Conservation (phyloP, 2,797 vertebrate species). For the Chiroxiphia lanceolata region DNA sequence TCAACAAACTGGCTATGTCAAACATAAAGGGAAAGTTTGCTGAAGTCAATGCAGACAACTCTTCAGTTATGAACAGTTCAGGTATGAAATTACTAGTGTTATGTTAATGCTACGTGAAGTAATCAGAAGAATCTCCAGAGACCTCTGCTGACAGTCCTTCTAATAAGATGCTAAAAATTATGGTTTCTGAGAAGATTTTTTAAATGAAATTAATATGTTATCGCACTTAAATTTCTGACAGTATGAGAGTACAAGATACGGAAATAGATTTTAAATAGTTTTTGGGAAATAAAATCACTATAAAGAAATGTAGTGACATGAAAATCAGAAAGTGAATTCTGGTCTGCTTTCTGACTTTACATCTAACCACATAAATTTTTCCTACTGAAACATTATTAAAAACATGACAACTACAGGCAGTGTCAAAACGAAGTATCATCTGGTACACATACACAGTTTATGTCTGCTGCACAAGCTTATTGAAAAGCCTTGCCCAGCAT, state of each 20-base stretch:
- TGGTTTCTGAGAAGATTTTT: background rate
- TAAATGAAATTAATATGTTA: background rate
- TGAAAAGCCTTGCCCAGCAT: background rate
- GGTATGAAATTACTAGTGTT: background rate
- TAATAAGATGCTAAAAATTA: background rate
- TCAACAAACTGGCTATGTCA: background rate
- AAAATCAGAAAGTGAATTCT: background rate
- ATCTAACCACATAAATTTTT: background rate
- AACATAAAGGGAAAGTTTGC: background rate
- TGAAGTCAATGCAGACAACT: background rate
- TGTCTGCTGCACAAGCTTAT: background rate
- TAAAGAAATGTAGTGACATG: background rate
- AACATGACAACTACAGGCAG: background rate
- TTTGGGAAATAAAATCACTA: background rate
- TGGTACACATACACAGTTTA: background rate
- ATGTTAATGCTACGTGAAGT: background rate
- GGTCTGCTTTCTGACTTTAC: background rate
- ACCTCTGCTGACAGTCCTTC: background rate
- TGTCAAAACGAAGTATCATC: background rate
- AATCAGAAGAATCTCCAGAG: background rate
- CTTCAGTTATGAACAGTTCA: background rate
- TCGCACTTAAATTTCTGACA: background rate
- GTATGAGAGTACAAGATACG: background rate
- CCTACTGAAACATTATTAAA: background rate
- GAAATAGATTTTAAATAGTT: background rate